Percentiles rank a stretch among this genome's conserved stretches.
Conservation (phyloP, 2,797 vertebrate genomes). For the Melanotaenia parkinsoni region DNA sequence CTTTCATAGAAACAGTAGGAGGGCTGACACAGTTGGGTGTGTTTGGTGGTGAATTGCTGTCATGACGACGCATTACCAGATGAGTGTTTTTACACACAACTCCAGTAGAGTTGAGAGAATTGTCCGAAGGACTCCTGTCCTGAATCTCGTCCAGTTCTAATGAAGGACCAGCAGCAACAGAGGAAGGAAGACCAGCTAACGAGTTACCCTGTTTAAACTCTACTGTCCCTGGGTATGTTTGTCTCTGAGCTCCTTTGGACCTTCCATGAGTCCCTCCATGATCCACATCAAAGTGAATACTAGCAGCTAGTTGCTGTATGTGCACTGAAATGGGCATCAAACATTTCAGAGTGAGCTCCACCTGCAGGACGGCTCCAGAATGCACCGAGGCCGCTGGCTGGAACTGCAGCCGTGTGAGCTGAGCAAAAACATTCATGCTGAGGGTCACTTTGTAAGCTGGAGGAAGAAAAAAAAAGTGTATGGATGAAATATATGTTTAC, state of each 20-base stretch:
- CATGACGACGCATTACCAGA: conserved; percentile 88
- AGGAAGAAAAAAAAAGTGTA: neutral
- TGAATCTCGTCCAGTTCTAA: conserved; percentile 90
- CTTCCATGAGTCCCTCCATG: conserved; percentile 86
- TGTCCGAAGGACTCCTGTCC: conserved; percentile 92
- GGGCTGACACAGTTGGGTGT: conserved; percentile 69
- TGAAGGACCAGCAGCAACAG: conserved; percentile 49
- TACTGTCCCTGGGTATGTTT: conserved; percentile 84
- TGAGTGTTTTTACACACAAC: conserved; percentile 95
- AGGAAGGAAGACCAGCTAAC: conserved; percentile 61
- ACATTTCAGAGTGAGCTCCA: conserved; percentile 89
- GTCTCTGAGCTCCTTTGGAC: conserved; percentile 82
- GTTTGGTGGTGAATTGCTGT: conserved; percentile 85
- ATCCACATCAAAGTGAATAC: conserved; percentile 90
- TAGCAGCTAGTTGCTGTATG: conserved; percentile 88
- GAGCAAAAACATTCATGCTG: conserved; percentile 90
- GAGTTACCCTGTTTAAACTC: conserved; percentile 78
- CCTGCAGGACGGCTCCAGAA: conserved; percentile 87
- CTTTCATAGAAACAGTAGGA: conserved; percentile 82
- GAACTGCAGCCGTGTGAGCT: conserved; percentile 88
- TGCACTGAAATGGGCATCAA: conserved; percentile 90
- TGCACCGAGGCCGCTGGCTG: conserved; percentile 90
- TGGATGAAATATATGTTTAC: neutral
- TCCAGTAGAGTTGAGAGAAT: conserved; percentile 86
- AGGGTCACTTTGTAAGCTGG: conserved; percentile 85